phyloP scores from a whole-genome alignment of 2,888 invertebrate genomes.

The Cheilosia urbana region DNA sequence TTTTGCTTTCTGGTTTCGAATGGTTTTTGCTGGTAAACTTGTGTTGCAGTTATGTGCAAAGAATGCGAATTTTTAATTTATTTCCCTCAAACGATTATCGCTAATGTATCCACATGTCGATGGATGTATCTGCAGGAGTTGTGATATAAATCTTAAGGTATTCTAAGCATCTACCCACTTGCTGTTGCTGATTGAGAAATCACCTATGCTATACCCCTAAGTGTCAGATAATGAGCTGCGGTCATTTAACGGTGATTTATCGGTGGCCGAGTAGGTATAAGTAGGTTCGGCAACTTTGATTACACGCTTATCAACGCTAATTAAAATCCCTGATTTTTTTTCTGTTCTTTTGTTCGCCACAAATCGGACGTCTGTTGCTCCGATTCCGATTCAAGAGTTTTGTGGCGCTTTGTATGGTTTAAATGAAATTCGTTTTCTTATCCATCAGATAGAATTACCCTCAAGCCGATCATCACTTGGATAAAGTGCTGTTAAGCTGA shows the following conservation, averaged over 20 bases:
- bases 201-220: neutral
- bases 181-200: neutral
- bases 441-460: constrained; percentile 38
- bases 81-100: constrained; percentile 3
- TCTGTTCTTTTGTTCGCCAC: neutral
- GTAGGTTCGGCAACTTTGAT: constrained; percentile 13
- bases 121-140: constrained; percentile 29
- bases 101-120: constrained; percentile 11
- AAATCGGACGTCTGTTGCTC: constrained; percentile 33
- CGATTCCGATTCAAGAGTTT: constrained; percentile 22
- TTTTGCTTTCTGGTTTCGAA: constrained; percentile 20
- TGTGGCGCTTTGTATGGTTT: constrained; percentile 20
- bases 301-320: constrained; percentile 21
- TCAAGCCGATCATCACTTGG: constrained; percentile 24
- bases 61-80: constrained; percentile 59
- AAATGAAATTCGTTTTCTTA: constrained; percentile 20
- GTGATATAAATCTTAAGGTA: constrained; percentile 7
- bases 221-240: constrained; percentile 3
- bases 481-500: constrained; percentile 8
- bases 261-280: neutral
- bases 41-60: constrained; percentile 68
- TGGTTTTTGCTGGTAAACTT: constrained; percentile 20
- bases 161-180: neutral
- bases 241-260: constrained; percentile 4
- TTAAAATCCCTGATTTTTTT: constrained; percentile 20